A percentile compares a stretch with the other conserved stretches of the same genome.
These are phyloP conservation scores for Podarcis cretensis DNA, from an alignment of 2,113 vertebrate species.

Conservation along the genomic window DNA sequence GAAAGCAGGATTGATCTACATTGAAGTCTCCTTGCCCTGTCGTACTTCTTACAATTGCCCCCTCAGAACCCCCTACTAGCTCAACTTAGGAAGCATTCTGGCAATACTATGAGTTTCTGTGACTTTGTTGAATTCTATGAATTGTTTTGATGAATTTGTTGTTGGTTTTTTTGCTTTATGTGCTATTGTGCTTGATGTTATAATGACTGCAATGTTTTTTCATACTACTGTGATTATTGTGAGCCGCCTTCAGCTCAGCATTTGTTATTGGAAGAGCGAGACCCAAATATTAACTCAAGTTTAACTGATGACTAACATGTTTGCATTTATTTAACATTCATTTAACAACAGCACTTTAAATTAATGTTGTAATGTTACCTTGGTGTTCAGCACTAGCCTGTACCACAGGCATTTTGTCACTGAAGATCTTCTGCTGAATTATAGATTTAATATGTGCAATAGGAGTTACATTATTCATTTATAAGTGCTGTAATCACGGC, in stretches of 20 bases:
- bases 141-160: too few species aligned
- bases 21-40: not conserved
- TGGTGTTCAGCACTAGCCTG: not conserved
- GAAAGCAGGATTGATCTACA: not conserved
- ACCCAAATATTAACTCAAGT: not conserved
- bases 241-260: too few species aligned
- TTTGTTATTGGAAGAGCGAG: too few species aligned
- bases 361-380: slow-evolving; percentile 8
- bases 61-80: too few species aligned
- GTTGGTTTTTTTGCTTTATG: too few species aligned
- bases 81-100: too few species aligned
- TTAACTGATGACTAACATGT: not conserved
- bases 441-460: not conserved
- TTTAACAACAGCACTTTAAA: not conserved
- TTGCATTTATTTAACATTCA: not conserved
- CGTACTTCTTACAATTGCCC: not conserved
- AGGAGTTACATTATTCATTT: slow-evolving; percentile 12
- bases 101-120: too few species aligned
- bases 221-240: too few species aligned
- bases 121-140: too few species aligned
- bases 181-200: too few species aligned
- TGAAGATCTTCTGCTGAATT: not conserved
- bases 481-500: slow-evolving; percentile 18
- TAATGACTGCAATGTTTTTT: too few species aligned
- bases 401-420: not conserved